These are phyloP conservation scores for Phlogophora meticulosa DNA, from an alignment of 2,888 invertebrate species.

Conservation along the genomic window DNA sequence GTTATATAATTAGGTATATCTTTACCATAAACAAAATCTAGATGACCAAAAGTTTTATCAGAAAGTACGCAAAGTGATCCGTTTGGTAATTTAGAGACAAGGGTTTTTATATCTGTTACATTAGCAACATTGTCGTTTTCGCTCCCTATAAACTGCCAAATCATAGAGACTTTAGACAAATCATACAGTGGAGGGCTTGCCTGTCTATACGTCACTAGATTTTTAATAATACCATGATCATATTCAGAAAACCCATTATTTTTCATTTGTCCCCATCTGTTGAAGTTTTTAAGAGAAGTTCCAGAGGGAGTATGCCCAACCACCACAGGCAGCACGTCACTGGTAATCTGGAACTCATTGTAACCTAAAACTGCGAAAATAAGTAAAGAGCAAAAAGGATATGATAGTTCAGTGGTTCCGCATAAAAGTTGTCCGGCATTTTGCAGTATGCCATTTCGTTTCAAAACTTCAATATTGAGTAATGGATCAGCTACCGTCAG, in stretches of 20 bases:
- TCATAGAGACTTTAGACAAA: slow-evolving; percentile 60
- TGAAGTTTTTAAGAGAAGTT: slow-evolving; percentile 68
- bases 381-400: slow-evolving; percentile 63
- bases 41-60: slow-evolving; percentile 68
- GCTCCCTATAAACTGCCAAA: slow-evolving; percentile 64
- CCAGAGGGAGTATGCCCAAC: slow-evolving; percentile 69
- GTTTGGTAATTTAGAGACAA: slow-evolving; percentile 57
- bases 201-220: slow-evolving; percentile 60
- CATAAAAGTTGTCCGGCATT: slow-evolving; percentile 57
- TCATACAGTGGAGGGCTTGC: slow-evolving; percentile 63
- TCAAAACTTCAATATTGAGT: slow-evolving; percentile 61
- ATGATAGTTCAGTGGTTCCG: slow-evolving; percentile 58
- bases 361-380: slow-evolving; percentile 69
- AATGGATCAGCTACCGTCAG: slow-evolving; percentile 21
- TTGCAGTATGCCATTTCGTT: slow-evolving; percentile 55
- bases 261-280: slow-evolving; percentile 68
- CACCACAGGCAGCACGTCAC: slow-evolving; percentile 61
- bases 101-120: slow-evolving; percentile 60
- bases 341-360: slow-evolving; percentile 65
- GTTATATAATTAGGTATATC: slow-evolving; percentile 67
- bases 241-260: slow-evolving; percentile 67
- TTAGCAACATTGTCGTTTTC: slow-evolving; percentile 68
- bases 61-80: slow-evolving; percentile 65
- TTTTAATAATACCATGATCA: slow-evolving; percentile 62
- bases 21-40: slow-evolving; percentile 72